Base-by-base conservation (phyloP, 2,888 invertebrate genomes). In the Tachina grossa region DNA sequence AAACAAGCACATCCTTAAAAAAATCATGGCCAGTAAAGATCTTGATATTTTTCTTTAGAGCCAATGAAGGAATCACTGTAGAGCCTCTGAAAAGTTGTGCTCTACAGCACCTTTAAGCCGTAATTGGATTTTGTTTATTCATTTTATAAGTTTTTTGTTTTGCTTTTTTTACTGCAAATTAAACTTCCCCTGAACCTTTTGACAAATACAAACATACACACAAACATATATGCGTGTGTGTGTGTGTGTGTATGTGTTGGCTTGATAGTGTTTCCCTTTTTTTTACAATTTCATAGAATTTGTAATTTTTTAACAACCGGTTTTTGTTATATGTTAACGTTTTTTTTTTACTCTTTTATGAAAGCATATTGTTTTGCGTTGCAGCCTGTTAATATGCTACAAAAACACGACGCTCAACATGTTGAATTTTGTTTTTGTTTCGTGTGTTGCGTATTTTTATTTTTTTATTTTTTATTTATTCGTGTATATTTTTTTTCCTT, bases 391-490 rank as follows among this genome's bases (percentile, higher is more conserved):
- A 85, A 82, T 82, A 85, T 83, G 79, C 71, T 78, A 51, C 75
- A 74, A 82, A 69, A 82, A 79, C 82, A 82, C 71, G 78, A 82
- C 71, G 75, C 75, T 83, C 79, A 79, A 82, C 83, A 85, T 82
- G 81, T 69, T 81, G 82, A 57, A 63, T 31, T 72, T 61, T 66
- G 43, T 76, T 57, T 84, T 78, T 53, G 13, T 75, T 31, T 51
- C 49, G 45, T 57, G 22, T 68, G 11, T 65, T 55, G 61, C 43
- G 8, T 6, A 31, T 31, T 53, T 65, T 39, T n/a, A n/a, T n/a
- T 14, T 57, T 69, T 41, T 55, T 61, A 55, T 45, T 55, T 31
- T 66, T 22, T 22, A 2, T 31, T 31, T 31, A 31, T 31, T 31
- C 2, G 6, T 31, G 5, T 6, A 6, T 31, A 31, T 45, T 22